These are phyloP conservation scores for Drosophila bunnanda DNA, from an alignment of 2,888 invertebrate species.

Conservation along the genomic window DNA sequence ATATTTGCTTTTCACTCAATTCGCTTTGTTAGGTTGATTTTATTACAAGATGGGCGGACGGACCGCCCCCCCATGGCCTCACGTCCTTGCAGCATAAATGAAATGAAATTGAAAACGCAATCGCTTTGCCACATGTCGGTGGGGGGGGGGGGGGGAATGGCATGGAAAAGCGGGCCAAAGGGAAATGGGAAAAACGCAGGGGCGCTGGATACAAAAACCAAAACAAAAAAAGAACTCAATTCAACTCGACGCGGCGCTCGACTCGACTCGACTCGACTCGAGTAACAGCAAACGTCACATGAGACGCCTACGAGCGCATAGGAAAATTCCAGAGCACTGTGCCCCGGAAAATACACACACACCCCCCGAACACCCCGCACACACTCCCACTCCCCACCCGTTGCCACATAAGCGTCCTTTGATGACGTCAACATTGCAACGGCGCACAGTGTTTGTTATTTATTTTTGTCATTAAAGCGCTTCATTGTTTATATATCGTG, in stretches of 20 bases:
- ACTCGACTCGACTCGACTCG: slow-evolving; percentile 39
- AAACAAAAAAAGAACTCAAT: slow-evolving; percentile 19
- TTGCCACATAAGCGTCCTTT: slow-evolving; percentile 28
- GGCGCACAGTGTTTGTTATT: slow-evolving; percentile 70
- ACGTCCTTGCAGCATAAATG: slow-evolving; percentile 39
- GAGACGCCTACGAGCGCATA: slow-evolving; percentile 26
- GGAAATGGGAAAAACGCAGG: slow-evolving; percentile 15
- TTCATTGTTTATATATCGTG: slow-evolving; percentile 61
- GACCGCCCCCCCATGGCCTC: background rate
- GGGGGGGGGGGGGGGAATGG: slow-evolving; percentile 26
- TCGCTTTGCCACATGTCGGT: slow-evolving; percentile 62
- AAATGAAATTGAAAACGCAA: slow-evolving; percentile 74
- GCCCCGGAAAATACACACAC: slow-evolving; percentile 2
- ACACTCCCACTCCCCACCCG: background rate
- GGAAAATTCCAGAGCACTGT: slow-evolving; percentile 19
- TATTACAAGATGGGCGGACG: slow-evolving; percentile 55
- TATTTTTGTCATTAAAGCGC: slow-evolving; percentile 68
- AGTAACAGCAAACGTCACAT: slow-evolving; percentile 45
- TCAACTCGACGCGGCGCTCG: slow-evolving; percentile 31
- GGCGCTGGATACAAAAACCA: slow-evolving; percentile 2
- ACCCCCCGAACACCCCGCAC: background rate
- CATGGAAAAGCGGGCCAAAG: slow-evolving; percentile 7
- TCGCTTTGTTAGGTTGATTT: slow-evolving; percentile 81
- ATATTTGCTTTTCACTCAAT: slow-evolving; percentile 82
- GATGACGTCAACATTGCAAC: slow-evolving; percentile 43